These are phyloP conservation scores for Stegostoma tigrinum DNA, from an alignment of 2,113 vertebrate species.

Conservation along the genomic window DNA sequence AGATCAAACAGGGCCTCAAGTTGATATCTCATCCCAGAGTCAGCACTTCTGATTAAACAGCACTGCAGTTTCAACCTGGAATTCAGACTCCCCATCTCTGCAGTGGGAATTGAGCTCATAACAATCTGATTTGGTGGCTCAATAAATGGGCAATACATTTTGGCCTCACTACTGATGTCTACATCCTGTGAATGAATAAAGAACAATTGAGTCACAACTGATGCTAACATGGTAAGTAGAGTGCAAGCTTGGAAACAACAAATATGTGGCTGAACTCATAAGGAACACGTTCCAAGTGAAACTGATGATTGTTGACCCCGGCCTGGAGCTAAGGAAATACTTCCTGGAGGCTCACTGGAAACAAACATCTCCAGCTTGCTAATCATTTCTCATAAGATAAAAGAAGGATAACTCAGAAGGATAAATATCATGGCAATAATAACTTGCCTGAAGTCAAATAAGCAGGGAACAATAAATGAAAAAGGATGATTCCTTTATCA, in stretches of 20 bases:
- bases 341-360: neutral
- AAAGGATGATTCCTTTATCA: neutral
- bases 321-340: constrained; percentile 9
- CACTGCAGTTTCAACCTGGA: neutral
- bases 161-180: too few species aligned
- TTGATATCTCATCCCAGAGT: neutral
- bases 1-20: neutral
- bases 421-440: constrained; percentile 16
- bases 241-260: neutral
- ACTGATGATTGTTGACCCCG: constrained; percentile 20
- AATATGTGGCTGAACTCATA: neutral
- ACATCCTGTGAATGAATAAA: too few species aligned
- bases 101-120: neutral
- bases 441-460: constrained; percentile 15
- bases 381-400: neutral
- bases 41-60: neutral
- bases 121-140: neutral
- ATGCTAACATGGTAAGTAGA: neutral
- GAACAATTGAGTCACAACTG: neutral
- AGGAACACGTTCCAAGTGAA: constrained; percentile 6
- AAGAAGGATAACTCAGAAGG: neutral
- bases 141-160: too few species aligned
- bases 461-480: neutral
- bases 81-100: neutral
- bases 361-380: neutral